A percentile compares a stretch with the other conserved stretches of the same genome.
These are phyloP conservation scores for Sinopyrophorus schimmeli DNA, from an alignment of 2,888 invertebrate species.

Conservation along the genomic window DNA sequence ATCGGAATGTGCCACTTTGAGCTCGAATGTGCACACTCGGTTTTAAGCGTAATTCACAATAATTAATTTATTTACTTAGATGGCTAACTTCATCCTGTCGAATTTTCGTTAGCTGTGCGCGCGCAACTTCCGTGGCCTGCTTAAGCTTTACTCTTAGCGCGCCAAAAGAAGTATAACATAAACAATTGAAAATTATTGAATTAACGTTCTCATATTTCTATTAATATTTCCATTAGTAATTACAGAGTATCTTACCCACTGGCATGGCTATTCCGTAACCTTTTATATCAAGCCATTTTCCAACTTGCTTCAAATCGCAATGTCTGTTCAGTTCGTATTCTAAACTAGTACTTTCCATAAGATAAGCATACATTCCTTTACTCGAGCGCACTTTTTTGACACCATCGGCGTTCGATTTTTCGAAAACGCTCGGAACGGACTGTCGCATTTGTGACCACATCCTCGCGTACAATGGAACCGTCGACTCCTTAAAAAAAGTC, in stretches of 20 bases:
- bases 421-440: constrained; percentile 80
- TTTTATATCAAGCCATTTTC: constrained; percentile 82
- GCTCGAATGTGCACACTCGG: too few relatives aligned
- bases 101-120: too few relatives aligned
- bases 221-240: not conserved
- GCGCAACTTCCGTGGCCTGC: too few relatives aligned
- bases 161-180: too few relatives aligned
- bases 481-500: constrained; percentile 89
- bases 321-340: constrained; percentile 88
- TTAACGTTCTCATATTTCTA: too few relatives aligned
- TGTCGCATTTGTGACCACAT: constrained; percentile 95
- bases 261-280: constrained; percentile 94
- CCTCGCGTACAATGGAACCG: constrained; percentile 83
- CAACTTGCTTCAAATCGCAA: constrained; percentile 83
- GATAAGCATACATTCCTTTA: constrained; percentile 84
- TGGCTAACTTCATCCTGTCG: too few relatives aligned
- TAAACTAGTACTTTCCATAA: constrained; percentile 95
- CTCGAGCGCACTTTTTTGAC: constrained; percentile 80
- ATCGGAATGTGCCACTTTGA: too few relatives aligned
- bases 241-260: constrained; percentile 66
- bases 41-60: too few relatives aligned
- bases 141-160: too few relatives aligned
- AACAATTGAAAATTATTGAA: too few relatives aligned
- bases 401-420: constrained; percentile 81
- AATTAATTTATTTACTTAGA: too few relatives aligned